These are phyloP conservation scores for Caenorhabditis macrosperma DNA, from an alignment of 2,888 invertebrate genomes.

Conservation along the genomic window DNA sequence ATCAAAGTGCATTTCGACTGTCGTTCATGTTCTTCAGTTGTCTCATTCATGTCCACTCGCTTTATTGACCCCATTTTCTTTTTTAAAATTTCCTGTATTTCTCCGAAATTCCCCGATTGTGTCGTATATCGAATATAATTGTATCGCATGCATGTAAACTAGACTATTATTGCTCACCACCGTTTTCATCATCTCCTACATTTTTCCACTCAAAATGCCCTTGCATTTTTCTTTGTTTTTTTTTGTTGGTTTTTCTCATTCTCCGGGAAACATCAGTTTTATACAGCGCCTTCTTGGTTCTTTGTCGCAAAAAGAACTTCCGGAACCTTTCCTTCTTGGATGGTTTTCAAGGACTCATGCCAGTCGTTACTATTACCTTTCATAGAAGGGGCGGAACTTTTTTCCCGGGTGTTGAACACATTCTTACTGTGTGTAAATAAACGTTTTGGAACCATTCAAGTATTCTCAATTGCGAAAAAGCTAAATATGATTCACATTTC, in stretches of 20 bases:
- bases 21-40: background rate
- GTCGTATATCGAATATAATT: constrained; percentile 31
- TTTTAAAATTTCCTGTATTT: background rate
- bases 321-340: constrained; percentile 37
- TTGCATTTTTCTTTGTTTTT: background rate
- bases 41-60: constrained; percentile 30
- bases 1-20: constrained; percentile 43
- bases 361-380: constrained; percentile 12
- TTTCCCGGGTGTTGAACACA: constrained; percentile 12
- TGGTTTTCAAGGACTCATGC: constrained; percentile 24
- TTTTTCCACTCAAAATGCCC: background rate
- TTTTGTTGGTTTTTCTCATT: constrained; percentile 11
- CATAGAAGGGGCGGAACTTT: constrained; percentile 27
- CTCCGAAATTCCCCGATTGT: background rate
- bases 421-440: constrained; percentile 29
- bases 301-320: constrained; percentile 53
- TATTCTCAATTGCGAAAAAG: no score
- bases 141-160: constrained; percentile 39
- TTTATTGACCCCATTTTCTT: constrained; percentile 21
- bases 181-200: background rate
- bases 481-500: background rate
- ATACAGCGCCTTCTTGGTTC: constrained; percentile 13
- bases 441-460: constrained; percentile 7
- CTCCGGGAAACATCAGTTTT: background rate
- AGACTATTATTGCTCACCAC: constrained; percentile 38